phyloP scores from a whole-genome alignment of 2,113 vertebrate species.

The Ictalurus punctatus region DNA sequence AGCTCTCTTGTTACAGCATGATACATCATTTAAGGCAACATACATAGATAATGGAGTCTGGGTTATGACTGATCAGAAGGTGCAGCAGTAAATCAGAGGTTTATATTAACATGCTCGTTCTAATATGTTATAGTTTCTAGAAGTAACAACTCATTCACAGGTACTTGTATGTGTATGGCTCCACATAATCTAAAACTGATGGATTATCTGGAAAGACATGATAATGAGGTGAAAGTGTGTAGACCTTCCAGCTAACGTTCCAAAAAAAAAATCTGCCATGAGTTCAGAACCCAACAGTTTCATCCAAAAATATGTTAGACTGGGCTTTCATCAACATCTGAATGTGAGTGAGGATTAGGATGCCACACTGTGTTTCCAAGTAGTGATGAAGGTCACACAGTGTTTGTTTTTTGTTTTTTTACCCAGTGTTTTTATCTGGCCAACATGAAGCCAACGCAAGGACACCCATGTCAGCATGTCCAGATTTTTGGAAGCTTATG shows the following conservation, averaged over 20 bases:
- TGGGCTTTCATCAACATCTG: not conserved
- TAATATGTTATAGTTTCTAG: not conserved
- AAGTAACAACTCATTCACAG: not conserved
- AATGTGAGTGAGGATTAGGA: not conserved
- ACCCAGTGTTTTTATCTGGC: not conserved
- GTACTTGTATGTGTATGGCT: not conserved
- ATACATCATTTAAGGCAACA: not conserved
- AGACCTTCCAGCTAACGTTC: not conserved
- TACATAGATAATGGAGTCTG: not conserved
- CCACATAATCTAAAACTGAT: not conserved
- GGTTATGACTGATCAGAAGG: not conserved
- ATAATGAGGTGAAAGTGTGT: not conserved
- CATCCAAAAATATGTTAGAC: not conserved
- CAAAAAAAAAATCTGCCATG: not conserved
- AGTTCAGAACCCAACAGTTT: not conserved
- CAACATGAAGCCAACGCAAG: not conserved
- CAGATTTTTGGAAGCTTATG: constrained; percentile 10
- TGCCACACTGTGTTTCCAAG: not conserved
- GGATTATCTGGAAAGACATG: not conserved
- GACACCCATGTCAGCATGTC: not conserved
- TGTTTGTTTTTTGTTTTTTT: not conserved
- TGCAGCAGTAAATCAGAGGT: not conserved
- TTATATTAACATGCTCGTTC: not conserved
- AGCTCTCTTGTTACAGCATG: not conserved
- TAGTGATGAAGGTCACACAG: constrained; percentile 15